phyloP scores from a whole-genome alignment of 2,888 invertebrate genomes.

The Meganola albula region DNA sequence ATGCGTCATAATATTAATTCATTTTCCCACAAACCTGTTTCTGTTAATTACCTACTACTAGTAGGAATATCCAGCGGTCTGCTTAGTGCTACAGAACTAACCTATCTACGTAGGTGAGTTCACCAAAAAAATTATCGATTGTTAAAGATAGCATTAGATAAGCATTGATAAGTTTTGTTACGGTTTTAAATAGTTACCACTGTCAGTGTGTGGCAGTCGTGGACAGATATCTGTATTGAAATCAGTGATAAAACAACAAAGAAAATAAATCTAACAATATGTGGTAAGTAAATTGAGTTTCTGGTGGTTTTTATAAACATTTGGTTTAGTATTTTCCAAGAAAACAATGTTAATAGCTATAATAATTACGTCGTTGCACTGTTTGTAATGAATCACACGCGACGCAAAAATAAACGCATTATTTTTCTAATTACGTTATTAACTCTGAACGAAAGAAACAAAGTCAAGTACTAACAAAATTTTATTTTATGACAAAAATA shows the following conservation, averaged over 20 bases:
- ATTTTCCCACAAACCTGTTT: too few species aligned
- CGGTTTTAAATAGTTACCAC: slow-evolving; percentile 26
- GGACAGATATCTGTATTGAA: slow-evolving; percentile 16
- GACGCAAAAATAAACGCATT: slow-evolving; percentile 2
- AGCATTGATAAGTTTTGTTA: slow-evolving; percentile 25
- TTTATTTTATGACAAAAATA: too few species aligned
- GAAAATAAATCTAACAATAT: slow-evolving; percentile 26
- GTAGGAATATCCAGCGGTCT: too few species aligned
- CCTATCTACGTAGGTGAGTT: too few species aligned
- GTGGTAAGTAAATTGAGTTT: slow-evolving; percentile 41
- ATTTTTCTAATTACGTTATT: slow-evolving; percentile 12
- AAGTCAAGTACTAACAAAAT: too few species aligned
- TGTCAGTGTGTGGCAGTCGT: slow-evolving; percentile 23
- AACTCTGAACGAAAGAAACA: not conserved
- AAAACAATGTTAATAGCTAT: too few species aligned
- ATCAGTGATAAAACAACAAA: slow-evolving; percentile 15
- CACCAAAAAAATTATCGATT: slow-evolving; percentile 30
- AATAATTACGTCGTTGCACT: not conserved
- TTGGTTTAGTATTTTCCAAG: too few species aligned
- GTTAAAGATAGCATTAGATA: slow-evolving; percentile 30
- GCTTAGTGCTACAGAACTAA: too few species aligned
- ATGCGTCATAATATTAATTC: too few species aligned
- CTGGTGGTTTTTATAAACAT: too few species aligned
- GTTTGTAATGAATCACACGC: slow-evolving; percentile 14
- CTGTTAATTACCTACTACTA: too few species aligned